Percentiles rank a stretch among this genome's conserved stretches.
phyloP scores from a whole-genome alignment of 2,888 invertebrate genomes.

The Leptothorax acervorum region DNA sequence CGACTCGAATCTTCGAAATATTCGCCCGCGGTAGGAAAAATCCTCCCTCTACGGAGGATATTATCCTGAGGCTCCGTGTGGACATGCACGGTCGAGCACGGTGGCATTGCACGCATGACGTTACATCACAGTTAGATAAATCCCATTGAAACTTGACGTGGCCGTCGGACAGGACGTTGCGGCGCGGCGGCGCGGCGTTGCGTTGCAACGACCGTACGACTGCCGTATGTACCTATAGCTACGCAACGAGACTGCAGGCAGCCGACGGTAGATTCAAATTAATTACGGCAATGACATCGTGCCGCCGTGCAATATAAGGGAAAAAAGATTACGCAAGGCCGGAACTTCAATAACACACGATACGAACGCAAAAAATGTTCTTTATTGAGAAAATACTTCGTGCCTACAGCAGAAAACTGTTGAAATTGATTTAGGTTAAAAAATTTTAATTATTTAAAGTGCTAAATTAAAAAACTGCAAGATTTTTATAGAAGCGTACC shows the following conservation, averaged over 20 bases:
- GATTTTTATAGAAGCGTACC: background rate
- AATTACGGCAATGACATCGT: constrained; percentile 47
- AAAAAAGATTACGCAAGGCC: constrained; percentile 30
- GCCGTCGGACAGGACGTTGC: constrained; percentile 36
- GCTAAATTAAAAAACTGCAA: background rate
- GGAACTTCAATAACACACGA: constrained; percentile 14
- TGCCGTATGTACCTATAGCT: constrained; percentile 24
- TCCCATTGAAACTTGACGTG: constrained; percentile 50
- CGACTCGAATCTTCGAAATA: constrained; percentile 47
- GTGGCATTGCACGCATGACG: constrained; percentile 59
- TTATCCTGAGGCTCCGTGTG: constrained; percentile 23
- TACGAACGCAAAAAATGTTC: background rate
- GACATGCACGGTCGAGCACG: constrained; percentile 59
- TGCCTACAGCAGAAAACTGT: background rate
- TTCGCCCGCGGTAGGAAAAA: constrained; percentile 24
- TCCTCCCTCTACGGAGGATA: constrained; percentile 14
- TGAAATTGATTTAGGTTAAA: background rate
- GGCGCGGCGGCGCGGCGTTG: background rate
- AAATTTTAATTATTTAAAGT: background rate
- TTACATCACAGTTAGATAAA: constrained; percentile 57
- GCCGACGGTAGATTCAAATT: constrained; percentile 28
- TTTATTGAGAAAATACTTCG: background rate
- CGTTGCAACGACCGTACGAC: constrained; percentile 11
- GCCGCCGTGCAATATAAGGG: background rate
- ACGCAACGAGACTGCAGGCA: constrained; percentile 13